phyloP scores from a whole-genome alignment of 1,140 invertebrate genomes.

The Philotrypesis tridentata region DNA sequence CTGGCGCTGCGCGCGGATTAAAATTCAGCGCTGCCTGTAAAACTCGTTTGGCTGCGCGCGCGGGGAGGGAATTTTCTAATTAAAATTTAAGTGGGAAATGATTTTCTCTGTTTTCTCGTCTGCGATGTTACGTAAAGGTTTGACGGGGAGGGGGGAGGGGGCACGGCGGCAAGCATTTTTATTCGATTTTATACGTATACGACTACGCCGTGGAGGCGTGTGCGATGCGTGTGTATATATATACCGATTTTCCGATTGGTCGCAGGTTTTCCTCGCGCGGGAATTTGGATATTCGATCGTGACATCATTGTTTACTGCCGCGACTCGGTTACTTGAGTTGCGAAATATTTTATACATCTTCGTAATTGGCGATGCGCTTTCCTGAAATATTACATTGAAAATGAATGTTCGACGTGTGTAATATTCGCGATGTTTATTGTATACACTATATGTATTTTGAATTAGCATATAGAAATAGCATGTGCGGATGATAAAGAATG shows the following conservation, averaged over 20 bases:
- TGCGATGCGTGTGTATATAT: too few relatives aligned
- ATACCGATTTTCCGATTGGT: too few relatives aligned
- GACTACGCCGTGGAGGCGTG: too few relatives aligned
- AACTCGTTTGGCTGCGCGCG: background rate
- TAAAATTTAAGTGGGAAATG: background rate
- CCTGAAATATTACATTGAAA: background rate
- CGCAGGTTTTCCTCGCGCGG: background rate
- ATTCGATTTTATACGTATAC: too few relatives aligned
- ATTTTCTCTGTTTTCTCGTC: background rate
- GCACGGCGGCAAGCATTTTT: too few relatives aligned
- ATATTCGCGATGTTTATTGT: too few relatives aligned
- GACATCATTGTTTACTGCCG: background rate
- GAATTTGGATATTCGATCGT: background rate
- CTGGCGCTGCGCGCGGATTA: too few relatives aligned
- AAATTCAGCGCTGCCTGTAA: background rate
- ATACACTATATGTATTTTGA: too few relatives aligned
- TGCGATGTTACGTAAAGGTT: background rate
- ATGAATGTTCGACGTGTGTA: too few relatives aligned
- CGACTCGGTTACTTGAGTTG: background rate
- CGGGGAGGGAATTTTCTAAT: background rate
- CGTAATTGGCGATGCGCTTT: background rate
- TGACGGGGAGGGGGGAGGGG: too few relatives aligned
- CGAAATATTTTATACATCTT: background rate
- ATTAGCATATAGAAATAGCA: too few relatives aligned
- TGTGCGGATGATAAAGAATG: too few relatives aligned